phyloP scores from a whole-genome alignment of 2,888 invertebrate species.

The Platycheirus rosarum region DNA sequence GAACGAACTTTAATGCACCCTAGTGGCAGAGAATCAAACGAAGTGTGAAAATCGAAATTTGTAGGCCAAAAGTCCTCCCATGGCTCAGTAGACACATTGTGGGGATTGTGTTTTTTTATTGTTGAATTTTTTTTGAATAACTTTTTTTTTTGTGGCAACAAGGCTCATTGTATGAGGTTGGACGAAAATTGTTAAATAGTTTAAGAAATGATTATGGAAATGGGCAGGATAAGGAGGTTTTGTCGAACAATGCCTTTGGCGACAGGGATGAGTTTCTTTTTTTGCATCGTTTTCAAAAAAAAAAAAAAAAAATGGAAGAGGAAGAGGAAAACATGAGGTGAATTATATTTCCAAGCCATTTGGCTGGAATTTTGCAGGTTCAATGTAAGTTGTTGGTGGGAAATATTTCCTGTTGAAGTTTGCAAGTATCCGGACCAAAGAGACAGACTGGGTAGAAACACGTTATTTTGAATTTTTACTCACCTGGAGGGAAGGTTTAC shows the following conservation, averaged over 20 bases:
- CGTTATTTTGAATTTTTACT: no score
- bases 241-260: constrained; percentile 2
- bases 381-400: neutral
- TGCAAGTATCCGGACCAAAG: neutral
- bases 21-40: constrained; percentile 69
- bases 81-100: constrained; percentile 64
- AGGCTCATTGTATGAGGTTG: constrained; percentile 26
- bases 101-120: constrained; percentile 30
- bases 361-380: constrained; percentile 23
- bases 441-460: constrained; percentile 1
- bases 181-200: constrained; percentile 66
- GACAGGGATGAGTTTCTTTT: constrained; percentile 2
- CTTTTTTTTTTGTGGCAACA: constrained; percentile 17
- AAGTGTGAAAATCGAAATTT: constrained; percentile 74
- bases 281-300: no score
- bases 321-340: constrained; percentile 17
- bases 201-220: constrained; percentile 68
- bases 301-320: no score
- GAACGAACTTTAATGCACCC: constrained; percentile 70
- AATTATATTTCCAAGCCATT: constrained; percentile 51
- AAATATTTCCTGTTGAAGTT: constrained; percentile 18
- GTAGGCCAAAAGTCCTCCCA: constrained; percentile 63
- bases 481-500: neutral
- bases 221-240: constrained; percentile 14
- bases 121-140: constrained; percentile 2